A percentile compares a stretch with the other conserved stretches of the same genome.
Evolutionary conservation across 2,113 vertebrate genomes (phyloP).

Genomic region (Collichthys lucidus): DNA sequence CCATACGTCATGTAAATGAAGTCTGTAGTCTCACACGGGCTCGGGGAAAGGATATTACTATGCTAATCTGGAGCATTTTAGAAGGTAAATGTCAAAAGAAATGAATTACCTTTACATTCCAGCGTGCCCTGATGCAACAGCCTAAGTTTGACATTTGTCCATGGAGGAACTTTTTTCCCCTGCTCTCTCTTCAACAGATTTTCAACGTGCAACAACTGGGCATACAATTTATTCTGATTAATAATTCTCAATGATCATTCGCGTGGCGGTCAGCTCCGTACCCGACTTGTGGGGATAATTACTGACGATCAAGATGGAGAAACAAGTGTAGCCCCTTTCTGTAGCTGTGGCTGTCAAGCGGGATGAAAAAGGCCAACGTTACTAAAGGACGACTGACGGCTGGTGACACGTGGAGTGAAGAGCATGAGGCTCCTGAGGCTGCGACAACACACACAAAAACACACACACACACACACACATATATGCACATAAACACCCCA

Average conservation of each 20-base stretch:
- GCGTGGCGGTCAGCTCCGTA: too few relatives aligned
- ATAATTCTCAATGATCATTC: constrained; percentile 1
- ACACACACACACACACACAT: constrained; percentile 36
- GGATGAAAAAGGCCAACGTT: constrained; percentile 44
- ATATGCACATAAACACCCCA: constrained; percentile 9
- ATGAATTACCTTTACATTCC: constrained; percentile 78
- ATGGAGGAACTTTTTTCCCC: constrained; percentile 38
- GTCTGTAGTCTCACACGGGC: constrained; percentile 60
- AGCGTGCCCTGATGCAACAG: constrained; percentile 55
- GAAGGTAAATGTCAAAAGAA: constrained; percentile 83
- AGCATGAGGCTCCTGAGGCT: constrained; percentile 72
- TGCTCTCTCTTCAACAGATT: not conserved
- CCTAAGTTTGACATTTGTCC: constrained; percentile 77
- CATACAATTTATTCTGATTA: constrained; percentile 16
- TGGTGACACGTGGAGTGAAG: constrained; percentile 75
- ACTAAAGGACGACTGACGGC: constrained; percentile 58
- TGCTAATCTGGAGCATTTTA: constrained; percentile 82
- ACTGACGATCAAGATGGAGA: not conserved
- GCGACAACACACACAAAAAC: constrained; percentile 3
- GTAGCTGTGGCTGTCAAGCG: constrained; percentile 9
- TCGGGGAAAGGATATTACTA: constrained; percentile 77
- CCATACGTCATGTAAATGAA: constrained; percentile 79
- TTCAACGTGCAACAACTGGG: constrained; percentile 24
- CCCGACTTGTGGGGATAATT: not conserved
- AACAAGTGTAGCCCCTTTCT: not conserved